A percentile compares a stretch with the other conserved stretches of the same genome.
Evolutionary conservation across 1,140 invertebrate species (phyloP).

Genomic region (Drosophila kikkawai): DNA sequence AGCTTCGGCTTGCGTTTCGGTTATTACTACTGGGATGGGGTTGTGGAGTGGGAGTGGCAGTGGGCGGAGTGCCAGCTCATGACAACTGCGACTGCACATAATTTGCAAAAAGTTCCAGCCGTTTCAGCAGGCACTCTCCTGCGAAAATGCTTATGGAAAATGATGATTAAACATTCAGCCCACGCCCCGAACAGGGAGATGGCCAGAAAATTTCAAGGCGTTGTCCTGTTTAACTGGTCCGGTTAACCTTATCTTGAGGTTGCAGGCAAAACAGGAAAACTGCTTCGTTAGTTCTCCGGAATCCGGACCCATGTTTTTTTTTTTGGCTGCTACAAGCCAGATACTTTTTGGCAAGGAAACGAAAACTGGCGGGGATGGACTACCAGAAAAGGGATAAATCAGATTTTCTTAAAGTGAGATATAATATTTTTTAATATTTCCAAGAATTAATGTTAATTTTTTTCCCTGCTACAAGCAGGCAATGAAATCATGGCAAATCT

Average conservation of each 20-base stretch:
- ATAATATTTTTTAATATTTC: no score
- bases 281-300: conserved; percentile 30
- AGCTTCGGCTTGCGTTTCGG: conserved; percentile 58
- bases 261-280: conserved; percentile 36
- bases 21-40: conserved; percentile 51
- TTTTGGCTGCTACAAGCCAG: neutral
- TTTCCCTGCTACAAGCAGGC: no score
- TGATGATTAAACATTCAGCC: conserved; percentile 42
- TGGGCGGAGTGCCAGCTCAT: conserved; percentile 32
- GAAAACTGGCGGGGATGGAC: no score
- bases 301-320: conserved; percentile 6
- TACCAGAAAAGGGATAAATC: neutral
- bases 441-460: no score
- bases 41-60: neutral
- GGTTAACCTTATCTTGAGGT: conserved; percentile 43
- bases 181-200: conserved; percentile 13
- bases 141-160: conserved; percentile 43
- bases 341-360: neutral
- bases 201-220: conserved; percentile 30
- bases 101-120: conserved; percentile 58
- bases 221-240: conserved; percentile 12
- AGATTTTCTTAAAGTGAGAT: neutral
- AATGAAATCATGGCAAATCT: no score
- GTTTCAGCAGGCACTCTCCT: conserved; percentile 30
- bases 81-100: conserved; percentile 55